Conservation (phyloP, 2,113 vertebrate genomes). For the Brachyhypopomus gauderio region DNA sequence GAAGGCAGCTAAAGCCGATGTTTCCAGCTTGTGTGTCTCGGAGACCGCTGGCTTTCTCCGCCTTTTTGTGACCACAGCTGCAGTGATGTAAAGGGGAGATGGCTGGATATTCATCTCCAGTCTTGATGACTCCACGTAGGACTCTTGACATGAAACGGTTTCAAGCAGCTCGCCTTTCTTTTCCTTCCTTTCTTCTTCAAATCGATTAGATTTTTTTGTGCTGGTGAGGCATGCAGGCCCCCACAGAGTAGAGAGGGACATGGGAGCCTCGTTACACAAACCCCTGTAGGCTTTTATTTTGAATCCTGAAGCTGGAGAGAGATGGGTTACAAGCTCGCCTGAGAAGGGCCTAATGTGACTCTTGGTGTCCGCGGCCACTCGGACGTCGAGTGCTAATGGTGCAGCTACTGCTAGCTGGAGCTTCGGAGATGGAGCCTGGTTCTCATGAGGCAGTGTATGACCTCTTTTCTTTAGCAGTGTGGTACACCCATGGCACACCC, state of each 20-base stretch:
- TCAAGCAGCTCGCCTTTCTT: background rate
- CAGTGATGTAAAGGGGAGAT: constrained; percentile 13
- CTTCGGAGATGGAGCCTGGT: constrained; percentile 26
- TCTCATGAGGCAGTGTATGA: constrained; percentile 26
- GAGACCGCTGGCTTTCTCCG: background rate
- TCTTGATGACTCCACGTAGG: constrained; percentile 28
- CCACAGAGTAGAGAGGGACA: background rate
- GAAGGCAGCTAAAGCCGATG: background rate
- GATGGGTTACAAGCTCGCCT: background rate
- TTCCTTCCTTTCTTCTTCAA: background rate
- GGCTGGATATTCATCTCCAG: constrained; percentile 19
- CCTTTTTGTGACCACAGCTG: constrained; percentile 29
- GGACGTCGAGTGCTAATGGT: constrained; percentile 19
- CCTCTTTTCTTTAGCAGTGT: constrained; percentile 25
- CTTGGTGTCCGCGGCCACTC: background rate
- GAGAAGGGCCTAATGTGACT: background rate
- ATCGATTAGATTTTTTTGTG: constrained; percentile 25
- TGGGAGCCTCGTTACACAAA: constrained; percentile 43
- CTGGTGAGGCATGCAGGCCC: background rate
- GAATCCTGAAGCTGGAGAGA: constrained; percentile 30
- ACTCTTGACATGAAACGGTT: constrained; percentile 17
- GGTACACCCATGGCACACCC: background rate
- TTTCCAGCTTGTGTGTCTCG: background rate
- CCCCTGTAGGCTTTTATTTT: constrained; percentile 45
- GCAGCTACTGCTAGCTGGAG: background rate